Evolutionary conservation across 2,888 invertebrate species (phyloP).

Genomic region (Drosophila nigricruria): DNA sequence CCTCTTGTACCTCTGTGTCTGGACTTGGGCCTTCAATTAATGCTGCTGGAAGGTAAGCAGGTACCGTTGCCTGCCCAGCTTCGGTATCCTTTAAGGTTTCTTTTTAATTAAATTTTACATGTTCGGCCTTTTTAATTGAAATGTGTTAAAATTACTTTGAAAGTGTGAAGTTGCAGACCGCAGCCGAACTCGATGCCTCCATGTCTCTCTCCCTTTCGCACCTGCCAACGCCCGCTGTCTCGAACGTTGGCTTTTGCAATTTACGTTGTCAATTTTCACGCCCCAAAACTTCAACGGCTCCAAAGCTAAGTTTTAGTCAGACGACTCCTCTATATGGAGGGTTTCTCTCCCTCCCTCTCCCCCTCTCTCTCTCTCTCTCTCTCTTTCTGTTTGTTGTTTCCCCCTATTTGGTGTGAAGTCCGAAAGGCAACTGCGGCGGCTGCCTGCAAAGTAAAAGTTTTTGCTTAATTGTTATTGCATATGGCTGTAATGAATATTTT

Average conservation of each 20-base stretch:
- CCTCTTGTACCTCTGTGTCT: too few species aligned
- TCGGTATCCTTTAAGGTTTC: conserved; percentile 71
- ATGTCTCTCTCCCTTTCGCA: conserved; percentile 20
- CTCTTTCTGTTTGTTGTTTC: conserved; percentile 11
- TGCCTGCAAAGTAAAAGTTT: conserved; percentile 39
- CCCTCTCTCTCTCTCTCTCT: not conserved
- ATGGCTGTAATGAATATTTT: conserved; percentile 46
- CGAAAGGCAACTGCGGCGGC: conserved; percentile 16
- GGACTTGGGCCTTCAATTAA: conserved; percentile 69
- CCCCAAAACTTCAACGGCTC: conserved; percentile 66
- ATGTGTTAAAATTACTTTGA: conserved; percentile 81
- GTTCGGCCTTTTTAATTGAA: conserved; percentile 74
- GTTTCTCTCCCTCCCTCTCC: not conserved
- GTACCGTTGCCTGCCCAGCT: conserved; percentile 29
- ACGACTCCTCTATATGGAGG: conserved; percentile 5
- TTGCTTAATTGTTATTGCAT: conserved; percentile 70
- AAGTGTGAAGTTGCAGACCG: conserved; percentile 64
- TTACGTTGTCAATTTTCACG: conserved; percentile 80
- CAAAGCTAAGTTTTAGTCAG: conserved; percentile 15
- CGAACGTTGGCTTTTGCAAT: conserved; percentile 60
- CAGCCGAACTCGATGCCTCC: conserved; percentile 1
- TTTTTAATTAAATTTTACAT: conserved; percentile 81
- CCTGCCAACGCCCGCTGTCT: conserved; percentile 6
- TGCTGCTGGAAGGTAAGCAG: conserved; percentile 64
- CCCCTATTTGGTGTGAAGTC: conserved; percentile 44